Base-by-base conservation (phyloP, 2,113 vertebrate species). In the Clarias batrachus region DNA sequence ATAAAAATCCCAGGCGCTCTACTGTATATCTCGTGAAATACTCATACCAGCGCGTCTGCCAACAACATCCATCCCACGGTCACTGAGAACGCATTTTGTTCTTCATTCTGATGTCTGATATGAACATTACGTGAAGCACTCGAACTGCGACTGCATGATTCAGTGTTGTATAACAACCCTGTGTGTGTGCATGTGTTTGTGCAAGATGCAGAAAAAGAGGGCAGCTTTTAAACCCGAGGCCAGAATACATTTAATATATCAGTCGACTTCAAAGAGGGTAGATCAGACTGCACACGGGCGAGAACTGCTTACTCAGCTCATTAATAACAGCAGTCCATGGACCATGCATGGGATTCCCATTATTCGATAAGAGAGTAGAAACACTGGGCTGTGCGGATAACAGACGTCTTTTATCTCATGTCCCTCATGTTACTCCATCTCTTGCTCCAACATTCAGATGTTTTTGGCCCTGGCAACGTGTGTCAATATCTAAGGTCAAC, bases 161-260 rank as follows among this genome's bases (percentile, higher is more conserved):
- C n/a, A 16, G 30, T 63, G 65, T 68, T 63, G 62, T 57, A 60
- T 62, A 62, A 25, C 62, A 68, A 4, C 4, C 14, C 0, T 52
- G 81, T 81, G 79, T 83, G 81, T 83, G 81, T 62, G n/a, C 23
- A 4, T 81, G 30, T 33, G 9, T 60, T 27, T 81, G 30, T 74
- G 71, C 12, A 37, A 30, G n/a, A n/a, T 68, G 59, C 16, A 60
- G 16, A 66, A 56, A 84, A 82, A 73, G 41, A 84, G 77, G 65
- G 80, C 63, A 78, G 63, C 7, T 62, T 83, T 71, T 25, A 59
- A 21, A 88, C 76, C 83, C 57, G 76, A 66, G 66, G 87, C 65
- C 54, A 80, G 71, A 84, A n/a, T 71, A 80, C 76, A 74, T 85
- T 80, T 81, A 73, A 84, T 79, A 21, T 41, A 23, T 57, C 25